Evolutionary conservation across 23 tunicate genomes (phyloP).

Genomic region (Ascidia mentula): DNA sequence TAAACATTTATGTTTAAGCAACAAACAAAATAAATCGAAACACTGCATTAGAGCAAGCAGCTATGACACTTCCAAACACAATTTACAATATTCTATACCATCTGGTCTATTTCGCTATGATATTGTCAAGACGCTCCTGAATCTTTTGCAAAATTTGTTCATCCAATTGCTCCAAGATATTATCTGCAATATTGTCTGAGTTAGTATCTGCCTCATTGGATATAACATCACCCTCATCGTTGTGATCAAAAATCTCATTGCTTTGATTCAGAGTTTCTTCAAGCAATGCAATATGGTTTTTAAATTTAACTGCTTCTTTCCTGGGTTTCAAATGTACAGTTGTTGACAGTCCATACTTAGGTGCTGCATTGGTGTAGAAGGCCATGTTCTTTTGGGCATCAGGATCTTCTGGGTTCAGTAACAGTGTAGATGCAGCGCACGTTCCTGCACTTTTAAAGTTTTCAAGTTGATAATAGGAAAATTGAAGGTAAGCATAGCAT

Average conservation of each 20-base stretch:
- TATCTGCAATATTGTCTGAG: background rate
- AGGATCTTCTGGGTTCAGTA: slow-evolving; percentile 37
- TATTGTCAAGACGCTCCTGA: background rate
- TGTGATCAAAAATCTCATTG: background rate
- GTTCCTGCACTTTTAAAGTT: slow-evolving; percentile 38
- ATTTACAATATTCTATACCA: no score
- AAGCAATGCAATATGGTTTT: background rate
- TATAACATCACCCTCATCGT: background rate
- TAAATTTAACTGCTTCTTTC: slow-evolving; percentile 38
- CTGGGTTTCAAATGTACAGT: slow-evolving; percentile 27
- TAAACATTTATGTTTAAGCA: no score
- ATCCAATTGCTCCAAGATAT: background rate
- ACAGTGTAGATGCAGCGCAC: slow-evolving; percentile 51
- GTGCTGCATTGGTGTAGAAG: slow-evolving; percentile 24
- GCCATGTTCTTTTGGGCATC: slow-evolving; percentile 28
- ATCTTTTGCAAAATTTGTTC: background rate
- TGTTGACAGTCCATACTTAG: slow-evolving; percentile 8
- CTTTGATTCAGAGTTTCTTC: background rate
- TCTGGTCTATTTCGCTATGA: no score
- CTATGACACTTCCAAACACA: background rate
- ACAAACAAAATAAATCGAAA: no score
- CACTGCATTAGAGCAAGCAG: background rate
- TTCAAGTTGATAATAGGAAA: slow-evolving; percentile 42
- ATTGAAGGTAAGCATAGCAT: slow-evolving; percentile 51
- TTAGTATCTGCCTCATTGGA: background rate